Evolutionary conservation across 2,113 vertebrate genomes (phyloP).

Genomic region (Columba livia): DNA sequence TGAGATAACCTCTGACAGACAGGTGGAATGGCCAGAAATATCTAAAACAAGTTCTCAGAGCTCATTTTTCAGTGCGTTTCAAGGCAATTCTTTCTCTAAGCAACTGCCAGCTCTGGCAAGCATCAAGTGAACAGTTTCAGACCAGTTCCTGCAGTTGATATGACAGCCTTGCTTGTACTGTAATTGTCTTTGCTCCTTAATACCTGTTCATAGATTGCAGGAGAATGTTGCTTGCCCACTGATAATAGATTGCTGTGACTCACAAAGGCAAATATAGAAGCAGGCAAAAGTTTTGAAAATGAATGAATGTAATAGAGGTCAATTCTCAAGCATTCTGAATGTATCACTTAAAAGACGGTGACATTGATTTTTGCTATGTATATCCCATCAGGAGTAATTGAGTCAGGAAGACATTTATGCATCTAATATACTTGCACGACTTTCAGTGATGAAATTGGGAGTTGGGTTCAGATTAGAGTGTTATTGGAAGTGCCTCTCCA

Average conservation of each 20-base stretch:
- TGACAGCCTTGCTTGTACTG: not conserved
- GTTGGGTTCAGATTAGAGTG: not conserved
- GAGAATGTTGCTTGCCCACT: not conserved
- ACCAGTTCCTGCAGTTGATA: not conserved
- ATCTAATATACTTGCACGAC: not conserved
- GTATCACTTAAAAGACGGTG: not conserved
- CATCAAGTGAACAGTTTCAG: not conserved
- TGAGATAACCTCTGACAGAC: not conserved
- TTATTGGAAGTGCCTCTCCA: constrained; percentile 13
- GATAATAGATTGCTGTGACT: not conserved
- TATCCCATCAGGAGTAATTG: constrained; percentile 41
- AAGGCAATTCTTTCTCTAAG: not conserved
- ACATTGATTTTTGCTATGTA: constrained; percentile 47
- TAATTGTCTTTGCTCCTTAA: not conserved
- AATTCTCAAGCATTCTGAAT: not conserved
- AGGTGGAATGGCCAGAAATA: not conserved
- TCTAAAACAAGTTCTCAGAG: not conserved
- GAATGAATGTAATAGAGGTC: not conserved
- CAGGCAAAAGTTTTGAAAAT: not conserved
- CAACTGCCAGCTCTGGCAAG: not conserved
- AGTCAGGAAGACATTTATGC: constrained; percentile 29
- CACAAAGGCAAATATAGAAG: not conserved
- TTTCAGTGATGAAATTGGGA: constrained; percentile 38
- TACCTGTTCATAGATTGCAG: not conserved
- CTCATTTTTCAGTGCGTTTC: not conserved